Base-by-base conservation (phyloP, 2,113 vertebrate genomes). In the Rhinolophus ferrumequinum region DNA sequence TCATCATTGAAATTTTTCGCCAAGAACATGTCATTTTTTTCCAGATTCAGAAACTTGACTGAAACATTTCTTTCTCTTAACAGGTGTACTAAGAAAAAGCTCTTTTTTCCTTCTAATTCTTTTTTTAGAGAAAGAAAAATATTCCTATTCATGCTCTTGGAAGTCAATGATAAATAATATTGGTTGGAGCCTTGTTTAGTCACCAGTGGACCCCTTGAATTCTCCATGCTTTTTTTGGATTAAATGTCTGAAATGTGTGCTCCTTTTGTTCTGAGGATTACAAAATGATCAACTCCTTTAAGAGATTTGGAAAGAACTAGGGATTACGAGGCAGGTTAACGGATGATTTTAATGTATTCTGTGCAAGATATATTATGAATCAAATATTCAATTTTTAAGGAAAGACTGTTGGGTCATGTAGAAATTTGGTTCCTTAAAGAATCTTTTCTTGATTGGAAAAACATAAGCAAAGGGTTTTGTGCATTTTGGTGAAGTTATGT, bases 301-400 rank as follows among this genome's bases (percentile, higher is more conserved):
- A 92, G 70, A 77, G 35, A 70, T 70, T 47, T 84, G 56, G 58
- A 38, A 84, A 33, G 28, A 90, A 21, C 38, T 56, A 64, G 56
- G 24, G n/a, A 35, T 93, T 50, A 33, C 12, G 11, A 50, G 24
- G 14, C 92, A 92, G 69, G 50, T 30, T 56, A 79, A 73, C 52
- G 24, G 52, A 33, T 60, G 81, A 56, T 64, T 15, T 33, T 50
- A 47, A 64, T n/a, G 26, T 79, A 18, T n/a, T 69, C 15, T 79
- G 21, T 84, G n/a, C 56, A 82, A 54, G 79, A 88, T 83, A 58
- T 1, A 33, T 60, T 58, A 38, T 67, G 19, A 14, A 52, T 81
- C 79, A 91, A 73, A 47, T 85, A 60, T 19, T 83, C 33, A 89
- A 1, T 88, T 73, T 62, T 90, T 80, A 89, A 94, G 77, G 44